phyloP scores from a whole-genome alignment of 1,140 invertebrate genomes.

The Stegodyphus dumicola region DNA sequence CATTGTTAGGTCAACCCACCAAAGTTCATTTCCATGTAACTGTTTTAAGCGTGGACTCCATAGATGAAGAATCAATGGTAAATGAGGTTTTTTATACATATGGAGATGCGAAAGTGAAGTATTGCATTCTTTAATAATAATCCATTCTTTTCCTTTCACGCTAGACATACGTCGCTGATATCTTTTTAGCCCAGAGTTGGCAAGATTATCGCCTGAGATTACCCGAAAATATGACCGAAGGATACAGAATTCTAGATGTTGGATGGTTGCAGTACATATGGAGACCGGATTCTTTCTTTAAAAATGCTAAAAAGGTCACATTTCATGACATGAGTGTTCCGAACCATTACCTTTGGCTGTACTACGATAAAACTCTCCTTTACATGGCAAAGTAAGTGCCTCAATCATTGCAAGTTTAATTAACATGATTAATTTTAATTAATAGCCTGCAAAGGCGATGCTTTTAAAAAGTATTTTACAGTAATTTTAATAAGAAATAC shows the following conservation, averaged over 20 bases:
- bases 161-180: conserved; percentile 94
- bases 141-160: conserved; percentile 64
- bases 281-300: conserved; percentile 92
- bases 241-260: conserved; percentile 74
- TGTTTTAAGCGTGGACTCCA: conserved; percentile 91
- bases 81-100: not conserved
- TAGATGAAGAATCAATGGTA: conserved; percentile 93
- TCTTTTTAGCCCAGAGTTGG: conserved; percentile 92
- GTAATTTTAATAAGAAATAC: no score
- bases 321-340: conserved; percentile 91
- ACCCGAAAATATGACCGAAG: conserved; percentile 84
- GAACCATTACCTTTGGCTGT: conserved; percentile 74
- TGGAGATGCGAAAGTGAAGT: no score
- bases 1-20: conserved; percentile 77
- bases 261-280: conserved; percentile 79
- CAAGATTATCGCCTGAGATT: conserved; percentile 75
- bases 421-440: no score
- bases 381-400: conserved; percentile 64
- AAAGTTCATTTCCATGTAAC: conserved; percentile 91
- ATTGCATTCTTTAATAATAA: not conserved
- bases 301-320: conserved; percentile 91
- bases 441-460: no score
- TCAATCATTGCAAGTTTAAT: no score
- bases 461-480: no score
- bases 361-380: conserved; percentile 63